Percentiles rank a stretch among this genome's conserved stretches.
phyloP scores from a whole-genome alignment of 2,888 invertebrate species.

The Hymenopus coronatus region DNA sequence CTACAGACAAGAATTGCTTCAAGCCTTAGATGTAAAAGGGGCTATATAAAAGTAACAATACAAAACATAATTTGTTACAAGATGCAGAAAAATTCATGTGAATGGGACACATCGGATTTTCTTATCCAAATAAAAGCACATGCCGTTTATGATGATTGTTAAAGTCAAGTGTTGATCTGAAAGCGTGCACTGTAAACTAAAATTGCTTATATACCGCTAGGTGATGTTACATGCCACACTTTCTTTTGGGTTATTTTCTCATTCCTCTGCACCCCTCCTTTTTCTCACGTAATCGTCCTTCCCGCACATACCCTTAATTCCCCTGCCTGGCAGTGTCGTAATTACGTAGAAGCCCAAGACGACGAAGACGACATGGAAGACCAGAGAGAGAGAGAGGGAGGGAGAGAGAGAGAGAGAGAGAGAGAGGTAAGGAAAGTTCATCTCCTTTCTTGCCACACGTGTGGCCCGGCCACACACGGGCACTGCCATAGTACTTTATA shows the following conservation, averaged over 20 bases:
- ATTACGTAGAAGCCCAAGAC: not conserved
- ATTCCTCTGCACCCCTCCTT: not conserved
- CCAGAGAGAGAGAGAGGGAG: not conserved
- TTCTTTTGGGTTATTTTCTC: constrained; percentile 6
- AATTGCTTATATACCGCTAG: too few relatives aligned
- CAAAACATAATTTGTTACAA: too few relatives aligned
- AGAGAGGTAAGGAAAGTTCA: not conserved
- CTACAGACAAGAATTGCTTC: too few relatives aligned
- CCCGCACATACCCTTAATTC: not conserved
- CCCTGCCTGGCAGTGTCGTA: not conserved
- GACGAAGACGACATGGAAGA: not conserved
- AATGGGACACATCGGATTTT: too few relatives aligned
- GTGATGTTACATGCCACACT: not conserved
- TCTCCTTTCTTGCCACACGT: not conserved
- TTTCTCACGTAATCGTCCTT: constrained; percentile 14
- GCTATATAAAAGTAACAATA: too few relatives aligned
- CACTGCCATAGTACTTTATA: constrained; percentile 30
- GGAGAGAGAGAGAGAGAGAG: not conserved
- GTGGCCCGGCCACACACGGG: constrained; percentile 3
- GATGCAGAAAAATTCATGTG: too few relatives aligned
- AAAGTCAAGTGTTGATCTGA: not conserved
- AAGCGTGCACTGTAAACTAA: not conserved
- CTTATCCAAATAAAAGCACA: too few relatives aligned
- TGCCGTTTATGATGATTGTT: not conserved
- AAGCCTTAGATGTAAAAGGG: too few relatives aligned